Evolutionary conservation across 2,113 vertebrate genomes (phyloP), one percentile per base, ranked within the genome.

Genomic region (Dunckerocampus dactyliophorus): DNA sequence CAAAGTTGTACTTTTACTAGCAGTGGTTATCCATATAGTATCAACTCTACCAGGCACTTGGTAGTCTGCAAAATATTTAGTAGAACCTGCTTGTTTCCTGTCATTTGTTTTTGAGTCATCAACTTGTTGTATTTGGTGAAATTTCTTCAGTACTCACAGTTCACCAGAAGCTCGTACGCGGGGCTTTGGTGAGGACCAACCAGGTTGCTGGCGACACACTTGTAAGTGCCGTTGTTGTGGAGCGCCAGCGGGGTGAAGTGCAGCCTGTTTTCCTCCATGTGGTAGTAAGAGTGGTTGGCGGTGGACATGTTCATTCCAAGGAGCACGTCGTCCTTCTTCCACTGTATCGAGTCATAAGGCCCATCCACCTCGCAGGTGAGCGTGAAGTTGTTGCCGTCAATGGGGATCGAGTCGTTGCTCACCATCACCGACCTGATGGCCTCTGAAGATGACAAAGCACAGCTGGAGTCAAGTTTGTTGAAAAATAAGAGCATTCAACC

Each of bases 91-190:
- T n/a, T n/a, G n/a, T n/a, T n/a, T n/a, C n/a, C 24, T 28, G 24
- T 28, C 24, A 28, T 3, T 3, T 28, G 24, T 28, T 34, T 34
- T 8, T 8, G 3, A 34, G 31, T 34, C 7, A 5, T 34, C 31
- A 34, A 8, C 4, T 34, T 5, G 31, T 57, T 8, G 24, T 28
- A 28, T 28, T 28, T 28, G 24, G 2, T 28, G 24, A 28, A 2
- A 45, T 61, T 61, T 1, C 9, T 14, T 3, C 17, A 42, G 50
- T 57, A 89, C 90, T 90, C 58, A 91, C 90, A 91, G 65, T 83
- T 88, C 11, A 85, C 82, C 14, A 45, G 21, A 14, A 90, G 82
- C 0, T 0, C 4, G 56, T 85, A 80, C 4, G 15, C 2, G 0
- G 45, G 34, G 53, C 88, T 92, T 45, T 0, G 0, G n/a, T 83